Percentiles rank a stretch among this genome's conserved stretches.
Conservation (phyloP, 2,797 vertebrate genomes). For the Hippopotamyrus pictus region DNA sequence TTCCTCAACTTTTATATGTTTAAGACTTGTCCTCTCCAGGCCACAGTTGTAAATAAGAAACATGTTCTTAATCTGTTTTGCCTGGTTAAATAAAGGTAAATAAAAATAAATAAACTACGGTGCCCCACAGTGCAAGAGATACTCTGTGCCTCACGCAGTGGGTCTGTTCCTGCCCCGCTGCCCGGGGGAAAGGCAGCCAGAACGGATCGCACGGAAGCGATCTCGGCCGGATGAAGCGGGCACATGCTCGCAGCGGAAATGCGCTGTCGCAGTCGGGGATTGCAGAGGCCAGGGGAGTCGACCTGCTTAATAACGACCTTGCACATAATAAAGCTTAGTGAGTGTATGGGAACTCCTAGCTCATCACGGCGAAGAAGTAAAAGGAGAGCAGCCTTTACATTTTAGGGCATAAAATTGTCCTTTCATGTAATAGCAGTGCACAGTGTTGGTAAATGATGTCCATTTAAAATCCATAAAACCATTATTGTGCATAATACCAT, state of each 20-base stretch:
- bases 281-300: neutral
- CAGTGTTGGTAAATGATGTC: constrained; percentile 61
- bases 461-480: constrained; percentile 68
- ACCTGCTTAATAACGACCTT: constrained; percentile 51
- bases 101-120: too few relatives aligned
- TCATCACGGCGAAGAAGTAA: constrained; percentile 47
- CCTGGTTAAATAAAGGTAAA: too few relatives aligned
- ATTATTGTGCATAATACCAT: constrained; percentile 66
- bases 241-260: neutral
- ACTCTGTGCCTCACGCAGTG: neutral
- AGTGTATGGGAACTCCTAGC: constrained; percentile 53
- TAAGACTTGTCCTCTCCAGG: too few relatives aligned
- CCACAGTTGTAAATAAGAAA: too few relatives aligned
- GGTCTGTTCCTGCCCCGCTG: neutral
- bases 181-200: neutral
- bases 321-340: constrained; percentile 55
- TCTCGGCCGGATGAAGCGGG: neutral
- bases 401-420: constrained; percentile 59
- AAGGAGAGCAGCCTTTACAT: constrained; percentile 48
- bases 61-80: too few relatives aligned
- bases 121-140: neutral
- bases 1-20: too few relatives aligned
- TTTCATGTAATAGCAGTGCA: constrained; percentile 55
- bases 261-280: neutral
- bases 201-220: neutral